Percentiles rank a stretch among this genome's conserved stretches.
Evolutionary conservation across 1,140 invertebrate species (phyloP).

Genomic region (Lepidurus packardi): DNA sequence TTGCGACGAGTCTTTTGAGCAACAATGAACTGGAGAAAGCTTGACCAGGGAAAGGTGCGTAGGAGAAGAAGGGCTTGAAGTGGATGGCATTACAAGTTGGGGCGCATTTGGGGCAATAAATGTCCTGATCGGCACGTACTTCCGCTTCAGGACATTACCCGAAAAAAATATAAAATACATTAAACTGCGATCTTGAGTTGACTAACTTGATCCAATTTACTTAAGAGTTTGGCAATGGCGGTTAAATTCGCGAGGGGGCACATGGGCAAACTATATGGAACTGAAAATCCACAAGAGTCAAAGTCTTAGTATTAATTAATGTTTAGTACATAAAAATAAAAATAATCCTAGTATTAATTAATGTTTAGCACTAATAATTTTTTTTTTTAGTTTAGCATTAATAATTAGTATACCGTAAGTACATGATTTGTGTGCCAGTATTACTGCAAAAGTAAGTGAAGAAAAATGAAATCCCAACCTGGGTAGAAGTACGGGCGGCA

Average conservation of each 20-base stretch:
- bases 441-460: not conserved
- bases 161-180: not conserved
- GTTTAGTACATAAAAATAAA: too few relatives aligned
- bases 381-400: too few relatives aligned
- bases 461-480: not conserved
- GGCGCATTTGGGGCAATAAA: not conserved
- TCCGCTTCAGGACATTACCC: not conserved
- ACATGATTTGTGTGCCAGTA: too few relatives aligned
- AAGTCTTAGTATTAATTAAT: too few relatives aligned
- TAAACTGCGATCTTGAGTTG: not conserved
- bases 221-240: not conserved
- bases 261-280: not conserved
- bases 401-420: too few relatives aligned
- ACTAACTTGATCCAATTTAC: not conserved
- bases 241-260: not conserved
- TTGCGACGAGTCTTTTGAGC: not conserved
- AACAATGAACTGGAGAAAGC: not conserved
- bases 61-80: not conserved
- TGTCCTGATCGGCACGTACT: not conserved
- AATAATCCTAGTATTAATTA: too few relatives aligned
- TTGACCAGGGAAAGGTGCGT: not conserved
- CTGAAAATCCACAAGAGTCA: not conserved
- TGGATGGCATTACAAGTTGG: not conserved
- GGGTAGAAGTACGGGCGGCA: conserved; percentile 35
- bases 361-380: too few relatives aligned